These are phyloP conservation scores for Tupaia tana DNA, from an alignment of 2,113 vertebrate species.

Conservation along the genomic window DNA sequence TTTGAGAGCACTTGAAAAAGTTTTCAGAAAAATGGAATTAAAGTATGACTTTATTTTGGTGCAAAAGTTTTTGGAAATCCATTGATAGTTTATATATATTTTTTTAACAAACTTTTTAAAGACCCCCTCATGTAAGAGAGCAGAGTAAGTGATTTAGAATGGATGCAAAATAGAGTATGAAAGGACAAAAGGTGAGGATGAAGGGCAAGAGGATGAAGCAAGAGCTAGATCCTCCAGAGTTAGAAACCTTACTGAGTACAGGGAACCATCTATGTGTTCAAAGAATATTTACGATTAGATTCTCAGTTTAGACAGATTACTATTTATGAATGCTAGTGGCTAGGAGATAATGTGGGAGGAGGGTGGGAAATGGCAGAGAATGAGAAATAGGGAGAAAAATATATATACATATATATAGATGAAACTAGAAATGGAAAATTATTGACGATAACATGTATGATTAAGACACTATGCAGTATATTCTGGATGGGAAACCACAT, in stretches of 20 bases:
- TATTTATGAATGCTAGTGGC: background rate
- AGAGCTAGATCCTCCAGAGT: background rate
- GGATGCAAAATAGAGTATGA: background rate
- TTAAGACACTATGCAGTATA: too few relatives aligned
- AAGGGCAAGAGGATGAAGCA: background rate
- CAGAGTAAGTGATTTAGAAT: background rate
- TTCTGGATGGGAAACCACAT: too few relatives aligned
- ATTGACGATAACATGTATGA: too few relatives aligned
- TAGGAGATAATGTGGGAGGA: background rate
- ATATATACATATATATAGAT: too few relatives aligned
- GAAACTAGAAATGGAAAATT: too few relatives aligned
- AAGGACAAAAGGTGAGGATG: background rate
- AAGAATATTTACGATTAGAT: background rate
- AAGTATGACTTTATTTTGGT: too few relatives aligned
- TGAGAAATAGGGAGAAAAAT: too few relatives aligned
- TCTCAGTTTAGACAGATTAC: constrained; percentile 12
- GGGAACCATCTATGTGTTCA: background rate
- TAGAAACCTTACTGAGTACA: background rate
- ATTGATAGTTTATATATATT: too few relatives aligned
- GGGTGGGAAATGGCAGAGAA: background rate
- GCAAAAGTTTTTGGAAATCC: too few relatives aligned
- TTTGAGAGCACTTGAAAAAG: too few relatives aligned
- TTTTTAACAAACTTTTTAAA: too few relatives aligned
- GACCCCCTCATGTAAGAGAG: background rate
- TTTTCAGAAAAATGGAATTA: too few relatives aligned